phyloP scores from a whole-genome alignment of 2,888 invertebrate genomes.

The Abrostola triplasia region DNA sequence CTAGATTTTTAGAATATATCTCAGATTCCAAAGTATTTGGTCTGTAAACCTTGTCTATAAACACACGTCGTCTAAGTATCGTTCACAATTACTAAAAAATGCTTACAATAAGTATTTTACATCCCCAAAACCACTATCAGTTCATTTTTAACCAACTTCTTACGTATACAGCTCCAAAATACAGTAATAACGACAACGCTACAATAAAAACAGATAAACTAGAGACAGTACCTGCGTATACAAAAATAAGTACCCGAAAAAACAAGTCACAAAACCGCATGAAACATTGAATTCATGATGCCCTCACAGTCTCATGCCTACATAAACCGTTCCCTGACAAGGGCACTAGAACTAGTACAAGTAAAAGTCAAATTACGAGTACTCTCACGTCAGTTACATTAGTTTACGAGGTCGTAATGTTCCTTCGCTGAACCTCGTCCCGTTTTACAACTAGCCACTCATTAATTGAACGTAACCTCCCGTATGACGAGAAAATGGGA shows the following conservation, averaged over 20 bases:
- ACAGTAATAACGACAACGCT: neutral
- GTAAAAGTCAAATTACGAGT: conserved; percentile 77
- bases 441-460: conserved; percentile 66
- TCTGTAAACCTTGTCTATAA: too few relatives aligned
- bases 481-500: conserved; percentile 18
- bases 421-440: conserved; percentile 61
- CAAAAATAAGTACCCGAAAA: conserved; percentile 14
- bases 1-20: too few relatives aligned
- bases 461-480: conserved; percentile 57
- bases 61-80: too few relatives aligned
- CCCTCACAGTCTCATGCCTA: conserved; percentile 26
- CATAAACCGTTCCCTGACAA: conserved; percentile 57
- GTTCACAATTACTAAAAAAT: too few relatives aligned
- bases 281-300: conserved; percentile 44
- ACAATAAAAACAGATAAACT: conserved; percentile 22
- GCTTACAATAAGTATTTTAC: too few relatives aligned
- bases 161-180: neutral
- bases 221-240: conserved; percentile 9
- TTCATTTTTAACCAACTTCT: too few relatives aligned
- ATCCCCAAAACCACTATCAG: too few relatives aligned
- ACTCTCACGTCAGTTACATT: conserved; percentile 73
- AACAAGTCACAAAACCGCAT: conserved; percentile 18
- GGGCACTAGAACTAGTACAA: conserved; percentile 58
- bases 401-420: conserved; percentile 78
- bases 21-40: too few relatives aligned